Percentiles rank a stretch among this genome's conserved stretches.
phyloP scores from a whole-genome alignment of 2,888 invertebrate species.

The Drosophila falleni region DNA sequence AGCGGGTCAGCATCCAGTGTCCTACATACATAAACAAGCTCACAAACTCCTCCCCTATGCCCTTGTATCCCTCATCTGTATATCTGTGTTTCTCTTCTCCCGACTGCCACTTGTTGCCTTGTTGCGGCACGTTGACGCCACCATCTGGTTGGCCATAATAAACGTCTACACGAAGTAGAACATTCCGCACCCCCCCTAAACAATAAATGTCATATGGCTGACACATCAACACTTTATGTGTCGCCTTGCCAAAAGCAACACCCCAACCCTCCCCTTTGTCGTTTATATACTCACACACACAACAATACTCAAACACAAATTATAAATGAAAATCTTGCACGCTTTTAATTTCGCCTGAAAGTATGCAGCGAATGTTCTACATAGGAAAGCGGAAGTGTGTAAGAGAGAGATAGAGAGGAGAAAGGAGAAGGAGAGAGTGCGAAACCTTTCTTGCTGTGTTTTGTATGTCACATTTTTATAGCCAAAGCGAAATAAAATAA shows the following conservation, averaged over 20 bases:
- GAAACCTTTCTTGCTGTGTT: constrained; percentile 10
- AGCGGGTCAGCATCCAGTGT: constrained; percentile 35
- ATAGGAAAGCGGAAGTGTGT: not conserved
- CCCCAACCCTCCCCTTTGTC: not conserved
- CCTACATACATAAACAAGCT: constrained; percentile 21
- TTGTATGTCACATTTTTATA: constrained; percentile 70
- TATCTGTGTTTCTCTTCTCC: not conserved
- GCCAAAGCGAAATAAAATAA: constrained; percentile 71
- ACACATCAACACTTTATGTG: constrained; percentile 81
- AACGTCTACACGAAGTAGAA: constrained; percentile 47
- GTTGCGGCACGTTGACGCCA: constrained; percentile 59
- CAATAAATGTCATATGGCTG: constrained; percentile 81
- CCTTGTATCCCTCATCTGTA: not conserved
- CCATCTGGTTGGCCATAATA: constrained; percentile 70
- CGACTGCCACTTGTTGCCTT: constrained; percentile 62
- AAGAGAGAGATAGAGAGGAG: no score
- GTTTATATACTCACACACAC: not conserved
- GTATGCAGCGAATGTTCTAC: constrained; percentile 63
- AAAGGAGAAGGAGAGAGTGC: not conserved
- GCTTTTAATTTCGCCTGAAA: constrained; percentile 75
- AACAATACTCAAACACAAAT: constrained; percentile 15
- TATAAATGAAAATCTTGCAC: constrained; percentile 73
- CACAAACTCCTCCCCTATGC: not conserved
- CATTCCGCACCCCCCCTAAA: constrained; percentile 33
- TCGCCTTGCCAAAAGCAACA: constrained; percentile 53